Base-by-base conservation (phyloP, 2,888 invertebrate species). In the Petrolisthes manimaculis region DNA sequence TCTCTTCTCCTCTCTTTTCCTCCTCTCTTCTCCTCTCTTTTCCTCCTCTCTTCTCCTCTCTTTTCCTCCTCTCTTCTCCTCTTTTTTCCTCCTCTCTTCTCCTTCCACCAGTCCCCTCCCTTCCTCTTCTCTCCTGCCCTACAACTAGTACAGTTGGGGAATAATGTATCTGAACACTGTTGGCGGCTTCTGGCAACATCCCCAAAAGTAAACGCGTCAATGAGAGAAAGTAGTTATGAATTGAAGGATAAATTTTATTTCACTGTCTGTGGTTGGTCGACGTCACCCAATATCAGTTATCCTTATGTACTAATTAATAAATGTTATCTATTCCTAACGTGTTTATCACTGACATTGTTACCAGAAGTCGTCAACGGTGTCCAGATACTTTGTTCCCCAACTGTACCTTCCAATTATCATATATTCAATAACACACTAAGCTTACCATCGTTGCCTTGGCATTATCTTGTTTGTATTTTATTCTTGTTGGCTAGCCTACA, bases 341-440 rank as follows among this genome's bases (percentile, higher is more conserved):
- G n/a, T n/a, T n/a, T n/a, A n/a, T n/a, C n/a, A n/a, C n/a, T n/a
- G n/a, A n/a, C n/a, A n/a, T n/a, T n/a, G n/a, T n/a, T n/a, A n/a
- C n/a, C n/a, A n/a, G n/a, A n/a, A n/a, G n/a, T n/a, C n/a, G n/a
- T n/a, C n/a, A n/a, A n/a, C n/a, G n/a, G n/a, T n/a, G n/a, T n/a
- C n/a, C n/a, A n/a, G n/a, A n/a, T n/a, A n/a, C 56, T 14, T 77
- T 56, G 75, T 24, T 84, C 56, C 54, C 84, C 77, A 55, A 56
- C 84, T 77, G 14, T 84, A 55, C 54, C 84, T 84, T 56, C 24
- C 56, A 56, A 77, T 21, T 56, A 21, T 56, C 56, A 69, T 51
- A 56, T 51, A 55, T 71, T 79, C 85, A 21, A 18, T 79, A 67
- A 53, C 69, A 21, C 21, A 18, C 77, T 51, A 18, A 24, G 24